Evolutionary conservation across 2,797 vertebrate genomes (phyloP).

Genomic region (Thamnophis elegans): DNA sequence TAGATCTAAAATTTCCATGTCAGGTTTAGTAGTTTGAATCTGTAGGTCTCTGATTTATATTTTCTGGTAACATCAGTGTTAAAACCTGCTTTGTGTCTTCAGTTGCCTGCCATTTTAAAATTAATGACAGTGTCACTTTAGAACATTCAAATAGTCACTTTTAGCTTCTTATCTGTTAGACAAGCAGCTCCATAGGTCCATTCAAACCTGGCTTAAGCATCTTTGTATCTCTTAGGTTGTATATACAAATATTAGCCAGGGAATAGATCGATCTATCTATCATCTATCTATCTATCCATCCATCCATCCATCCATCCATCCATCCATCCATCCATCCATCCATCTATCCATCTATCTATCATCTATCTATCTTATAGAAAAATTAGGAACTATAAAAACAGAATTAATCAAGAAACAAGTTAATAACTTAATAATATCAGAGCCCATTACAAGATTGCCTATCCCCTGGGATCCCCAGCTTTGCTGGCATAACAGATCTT

Average conservation of each 20-base stretch:
- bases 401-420: background rate
- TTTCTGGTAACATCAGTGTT: too few species aligned
- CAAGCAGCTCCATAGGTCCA: background rate
- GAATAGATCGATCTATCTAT: background rate
- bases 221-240: background rate
- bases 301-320: too few species aligned
- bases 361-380: background rate
- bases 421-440: background rate
- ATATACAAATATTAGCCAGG: background rate
- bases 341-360: too few species aligned
- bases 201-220: background rate
- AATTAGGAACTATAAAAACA: background rate
- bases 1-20: background rate
- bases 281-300: too few species aligned
- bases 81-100: background rate
- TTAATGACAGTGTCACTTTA: background rate
- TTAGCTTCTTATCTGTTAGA: background rate
- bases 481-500: background rate
- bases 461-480: background rate
- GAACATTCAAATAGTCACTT: background rate
- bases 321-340: too few species aligned
- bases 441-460: background rate
- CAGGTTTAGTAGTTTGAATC: background rate
- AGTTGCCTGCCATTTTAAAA: background rate
- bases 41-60: background rate